Evolutionary conservation across 64 coral and sea anemone genomes (phyloP).

Genomic region (Actinia tenebrosa): DNA sequence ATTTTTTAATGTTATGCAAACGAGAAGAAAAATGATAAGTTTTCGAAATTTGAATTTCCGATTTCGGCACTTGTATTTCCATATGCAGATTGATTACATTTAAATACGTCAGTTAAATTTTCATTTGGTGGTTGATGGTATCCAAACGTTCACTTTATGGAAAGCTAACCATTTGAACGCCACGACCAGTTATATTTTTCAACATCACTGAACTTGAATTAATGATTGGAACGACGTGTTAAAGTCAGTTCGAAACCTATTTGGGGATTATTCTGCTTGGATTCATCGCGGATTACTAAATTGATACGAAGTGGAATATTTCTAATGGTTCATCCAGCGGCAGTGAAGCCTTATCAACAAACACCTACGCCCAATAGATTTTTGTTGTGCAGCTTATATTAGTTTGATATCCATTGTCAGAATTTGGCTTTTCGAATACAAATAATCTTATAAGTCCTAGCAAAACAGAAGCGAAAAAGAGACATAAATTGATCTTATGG

Average conservation of each 20-base stretch:
- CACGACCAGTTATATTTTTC: not conserved
- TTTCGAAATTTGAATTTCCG: not conserved
- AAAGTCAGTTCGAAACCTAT: not conserved
- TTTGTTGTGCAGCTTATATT: not conserved
- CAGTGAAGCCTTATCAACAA: not conserved
- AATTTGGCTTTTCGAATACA: not conserved
- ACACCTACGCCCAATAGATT: not conserved
- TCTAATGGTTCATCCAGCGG: not conserved
- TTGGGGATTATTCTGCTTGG: not conserved
- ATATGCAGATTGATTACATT: not conserved
- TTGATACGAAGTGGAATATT: not conserved
- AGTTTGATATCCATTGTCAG: not conserved
- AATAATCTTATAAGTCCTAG: not conserved
- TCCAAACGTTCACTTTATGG: not conserved
- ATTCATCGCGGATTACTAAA: not conserved
- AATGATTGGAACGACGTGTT: not conserved
- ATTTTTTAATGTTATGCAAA: no score
- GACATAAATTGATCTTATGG: not conserved
- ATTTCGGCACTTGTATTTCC: not conserved
- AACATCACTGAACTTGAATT: not conserved
- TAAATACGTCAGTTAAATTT: not conserved
- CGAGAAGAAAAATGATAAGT: no score
- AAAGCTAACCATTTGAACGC: not conserved
- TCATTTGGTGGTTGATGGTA: not conserved
- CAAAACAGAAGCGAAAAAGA: not conserved